Evolutionary conservation across 2,797 vertebrate species (phyloP).

Genomic region (Phrynocephalus guinanensis): DNA sequence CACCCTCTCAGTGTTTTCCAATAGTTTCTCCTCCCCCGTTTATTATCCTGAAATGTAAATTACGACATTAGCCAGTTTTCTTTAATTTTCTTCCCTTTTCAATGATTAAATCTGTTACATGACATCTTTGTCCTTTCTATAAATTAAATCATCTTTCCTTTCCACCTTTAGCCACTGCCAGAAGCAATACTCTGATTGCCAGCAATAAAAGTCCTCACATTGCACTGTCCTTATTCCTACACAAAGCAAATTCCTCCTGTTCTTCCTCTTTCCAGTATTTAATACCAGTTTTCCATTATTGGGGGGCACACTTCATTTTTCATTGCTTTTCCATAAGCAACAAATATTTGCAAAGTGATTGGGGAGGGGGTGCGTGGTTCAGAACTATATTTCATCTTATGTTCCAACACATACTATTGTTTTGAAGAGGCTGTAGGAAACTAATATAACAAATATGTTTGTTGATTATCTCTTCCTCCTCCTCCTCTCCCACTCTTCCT

Average conservation of each 20-base stretch:
- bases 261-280: slow-evolving; percentile 37
- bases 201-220: slow-evolving; percentile 74
- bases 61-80: slow-evolving; percentile 79
- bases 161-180: slow-evolving; percentile 80
- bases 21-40: slow-evolving; percentile 80
- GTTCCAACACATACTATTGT: slow-evolving; percentile 79
- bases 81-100: slow-evolving; percentile 78
- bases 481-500: slow-evolving; percentile 34
- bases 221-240: slow-evolving; percentile 75
- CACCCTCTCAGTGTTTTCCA: slow-evolving; percentile 69
- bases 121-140: slow-evolving; percentile 85
- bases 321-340: slow-evolving; percentile 74
- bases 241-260: slow-evolving; percentile 63
- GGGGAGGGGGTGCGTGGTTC: slow-evolving; percentile 30
- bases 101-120: slow-evolving; percentile 86
- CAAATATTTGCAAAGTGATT: slow-evolving; percentile 60
- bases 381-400: slow-evolving; percentile 72
- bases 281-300: slow-evolving; percentile 43
- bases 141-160: slow-evolving; percentile 86
- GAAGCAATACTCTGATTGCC: slow-evolving; percentile 75
- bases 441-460: slow-evolving; percentile 80
- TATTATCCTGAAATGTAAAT: slow-evolving; percentile 86
- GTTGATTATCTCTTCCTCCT: slow-evolving; percentile 59
- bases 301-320: slow-evolving; percentile 49
- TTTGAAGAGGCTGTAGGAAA: slow-evolving; percentile 74